These are phyloP conservation scores for Nephrotoma guestfalica DNA, from an alignment of 2,888 invertebrate genomes.

Conservation along the genomic window DNA sequence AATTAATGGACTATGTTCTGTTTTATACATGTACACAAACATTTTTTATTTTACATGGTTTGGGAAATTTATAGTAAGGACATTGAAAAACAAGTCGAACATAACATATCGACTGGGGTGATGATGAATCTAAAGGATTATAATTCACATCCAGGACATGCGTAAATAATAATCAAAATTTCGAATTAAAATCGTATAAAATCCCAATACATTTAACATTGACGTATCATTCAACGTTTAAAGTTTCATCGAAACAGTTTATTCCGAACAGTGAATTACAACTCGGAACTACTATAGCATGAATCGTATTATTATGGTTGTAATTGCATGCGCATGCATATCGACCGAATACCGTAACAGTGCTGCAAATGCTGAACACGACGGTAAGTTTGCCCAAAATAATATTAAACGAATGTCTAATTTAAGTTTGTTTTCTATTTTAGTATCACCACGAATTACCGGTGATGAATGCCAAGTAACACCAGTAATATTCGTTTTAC, in stretches of 20 bases:
- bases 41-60: not conserved
- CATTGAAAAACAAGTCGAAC: not conserved
- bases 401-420: not conserved
- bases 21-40: not conserved
- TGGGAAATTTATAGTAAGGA: not conserved
- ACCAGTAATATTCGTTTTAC: conserved; percentile 80
- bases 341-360: not conserved
- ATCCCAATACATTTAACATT: not conserved
- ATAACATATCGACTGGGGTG: not conserved
- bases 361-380: not conserved
- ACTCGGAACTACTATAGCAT: not conserved
- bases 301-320: not conserved
- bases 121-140: not conserved
- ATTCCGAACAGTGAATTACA: not conserved
- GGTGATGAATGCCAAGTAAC: conserved; percentile 77
- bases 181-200: not conserved
- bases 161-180: not conserved
- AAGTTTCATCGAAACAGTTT: not conserved
- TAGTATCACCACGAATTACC: not conserved
- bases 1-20: not conserved
- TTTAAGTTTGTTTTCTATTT: not conserved
- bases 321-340: not conserved
- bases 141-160: not conserved
- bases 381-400: not conserved
- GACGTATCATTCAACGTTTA: not conserved